phyloP scores from a whole-genome alignment of 1,140 invertebrate genomes.

The Heliconius melpomene region DNA sequence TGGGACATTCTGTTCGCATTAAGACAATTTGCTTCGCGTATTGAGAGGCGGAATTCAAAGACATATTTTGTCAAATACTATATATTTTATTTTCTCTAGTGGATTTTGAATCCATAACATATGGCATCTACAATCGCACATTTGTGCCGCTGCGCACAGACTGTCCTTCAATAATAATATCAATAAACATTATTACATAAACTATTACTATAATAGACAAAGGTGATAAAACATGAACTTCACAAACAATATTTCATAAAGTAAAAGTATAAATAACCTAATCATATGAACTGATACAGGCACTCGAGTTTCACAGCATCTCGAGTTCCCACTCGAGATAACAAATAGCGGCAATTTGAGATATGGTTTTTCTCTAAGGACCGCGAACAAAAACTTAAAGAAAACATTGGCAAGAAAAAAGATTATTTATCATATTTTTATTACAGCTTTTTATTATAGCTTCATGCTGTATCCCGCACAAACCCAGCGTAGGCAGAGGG shows the following conservation, averaged over 20 bases:
- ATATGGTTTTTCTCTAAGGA: slow-evolving; percentile 5
- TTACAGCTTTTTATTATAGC: neutral
- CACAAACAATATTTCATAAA: neutral
- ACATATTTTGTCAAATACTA: too few relatives aligned
- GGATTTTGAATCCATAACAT: too few relatives aligned
- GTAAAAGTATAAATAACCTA: slow-evolving; percentile 8
- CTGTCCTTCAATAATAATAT: too few relatives aligned
- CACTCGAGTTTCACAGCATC: neutral
- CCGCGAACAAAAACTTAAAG: neutral
- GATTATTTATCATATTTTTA: neutral
- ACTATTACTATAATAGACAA: neutral
- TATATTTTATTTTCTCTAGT: too few relatives aligned
- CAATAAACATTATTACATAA: too few relatives aligned
- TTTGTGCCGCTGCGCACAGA: too few relatives aligned
- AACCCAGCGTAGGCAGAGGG: too few relatives aligned
- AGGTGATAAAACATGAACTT: neutral
- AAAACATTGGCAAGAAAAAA: neutral
- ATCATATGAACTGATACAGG: slow-evolving; percentile 5
- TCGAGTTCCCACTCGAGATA: neutral
- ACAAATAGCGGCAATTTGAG: neutral
- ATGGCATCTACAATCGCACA: too few relatives aligned
- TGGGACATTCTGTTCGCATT: too few relatives aligned
- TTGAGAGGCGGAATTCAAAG: too few relatives aligned
- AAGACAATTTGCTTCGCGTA: too few relatives aligned
- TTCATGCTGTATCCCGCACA: too few relatives aligned